Evolutionary conservation across 2,797 vertebrate genomes (phyloP), one percentile per base, ranked within the genome.

Genomic region (Sebastes diploproa): DNA sequence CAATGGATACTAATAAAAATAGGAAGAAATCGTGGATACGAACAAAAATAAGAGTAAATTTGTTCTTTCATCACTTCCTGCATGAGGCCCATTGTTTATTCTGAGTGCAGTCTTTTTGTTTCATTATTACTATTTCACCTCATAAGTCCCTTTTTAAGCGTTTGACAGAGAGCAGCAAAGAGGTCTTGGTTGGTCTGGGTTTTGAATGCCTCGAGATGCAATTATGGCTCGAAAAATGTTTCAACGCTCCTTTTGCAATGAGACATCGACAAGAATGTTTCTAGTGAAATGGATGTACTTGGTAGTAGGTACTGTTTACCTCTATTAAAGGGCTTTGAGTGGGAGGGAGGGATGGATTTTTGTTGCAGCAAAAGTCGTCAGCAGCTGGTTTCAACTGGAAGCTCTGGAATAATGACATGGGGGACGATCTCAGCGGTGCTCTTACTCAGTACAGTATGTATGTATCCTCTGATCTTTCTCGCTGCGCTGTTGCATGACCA

Each of bases 391-490:
- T 92, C 92, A 89, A 85, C 91, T 94, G 69, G 88, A 89, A 95
- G 93, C 90, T 94, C 93, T 94, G 93, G 94, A 92, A 91, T 93
- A 95, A 94, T 95, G 94, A 95, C 95, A 94, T 91, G 94, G 92
- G 92, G 91, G 92, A 94, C 90, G 94, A 94, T 93, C 91, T 93
- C 94, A 91, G 90, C 94, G 85, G 91, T 91, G 89, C 92, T 91
- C 93, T 93, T 94, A 93, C 92, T 93, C 94, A 92, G 93, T 88
- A 94, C 95, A 96, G 96, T 96, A 96, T 96, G 96, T 96, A 96
- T 95, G 95, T 96, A 96, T 95, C 91, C 91, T 94, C 95, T 94
- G 92, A 94, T 94, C 93, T 92, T 94, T 93, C 94, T 94, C 90
- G 88, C 94, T 95, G 95, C 94, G 95, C 96, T 94, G 95, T 96